Conservation (phyloP, 2,888 invertebrate species). For the Athalia cordata region DNA sequence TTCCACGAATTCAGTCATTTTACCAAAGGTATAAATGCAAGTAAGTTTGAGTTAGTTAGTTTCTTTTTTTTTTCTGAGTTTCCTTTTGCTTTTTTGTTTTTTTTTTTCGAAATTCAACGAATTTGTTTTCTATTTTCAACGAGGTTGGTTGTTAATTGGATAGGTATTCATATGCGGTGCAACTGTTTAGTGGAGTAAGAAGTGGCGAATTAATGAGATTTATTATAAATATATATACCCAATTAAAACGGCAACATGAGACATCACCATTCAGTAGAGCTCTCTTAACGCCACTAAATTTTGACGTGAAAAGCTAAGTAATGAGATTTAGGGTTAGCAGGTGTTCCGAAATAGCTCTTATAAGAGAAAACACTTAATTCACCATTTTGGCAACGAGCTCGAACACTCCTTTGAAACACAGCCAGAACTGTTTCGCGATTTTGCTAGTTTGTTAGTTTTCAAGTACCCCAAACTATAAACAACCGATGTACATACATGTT, state of each 20-base stretch:
- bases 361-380: constrained; percentile 59
- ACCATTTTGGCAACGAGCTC: constrained; percentile 60
- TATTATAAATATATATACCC: constrained; percentile 66
- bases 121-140: too few species aligned
- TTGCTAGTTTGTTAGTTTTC: constrained; percentile 40
- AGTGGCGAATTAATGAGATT: constrained; percentile 67
- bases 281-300: constrained; percentile 53
- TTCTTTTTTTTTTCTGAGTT: too few species aligned
- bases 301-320: constrained; percentile 60
- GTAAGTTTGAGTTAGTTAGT: too few species aligned
- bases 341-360: constrained; percentile 56
- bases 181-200: constrained; percentile 46
- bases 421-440: constrained; percentile 41
- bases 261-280: constrained; percentile 56
- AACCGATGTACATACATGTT: too few species aligned
- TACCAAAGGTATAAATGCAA: too few species aligned
- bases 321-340: constrained; percentile 71
- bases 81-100: background rate
- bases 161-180: too few species aligned
- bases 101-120: too few species aligned
- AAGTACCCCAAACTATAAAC: constrained; percentile 6
- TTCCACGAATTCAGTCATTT: constrained; percentile 18
- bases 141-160: too few species aligned
- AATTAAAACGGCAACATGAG: constrained; percentile 69
- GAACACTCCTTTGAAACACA: constrained; percentile 49